phyloP scores from a whole-genome alignment of 2,797 vertebrate species.

The Eospalax fontanierii region DNA sequence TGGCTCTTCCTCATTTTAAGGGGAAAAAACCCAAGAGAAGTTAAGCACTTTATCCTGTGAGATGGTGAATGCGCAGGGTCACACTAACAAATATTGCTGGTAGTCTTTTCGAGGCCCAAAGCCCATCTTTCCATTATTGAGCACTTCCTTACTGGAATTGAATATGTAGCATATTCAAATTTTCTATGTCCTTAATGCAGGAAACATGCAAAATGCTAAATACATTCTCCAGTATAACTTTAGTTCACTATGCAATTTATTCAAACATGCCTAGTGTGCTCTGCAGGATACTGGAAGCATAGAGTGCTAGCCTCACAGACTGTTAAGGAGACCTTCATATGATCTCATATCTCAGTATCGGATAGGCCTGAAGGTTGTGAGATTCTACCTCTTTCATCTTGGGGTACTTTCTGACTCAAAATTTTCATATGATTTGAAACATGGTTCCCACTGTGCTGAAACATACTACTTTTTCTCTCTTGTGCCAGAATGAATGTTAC shows the following conservation, averaged over 20 bases:
- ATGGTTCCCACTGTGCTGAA: background rate
- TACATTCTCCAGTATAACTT: background rate
- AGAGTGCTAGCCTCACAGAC: background rate
- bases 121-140: background rate
- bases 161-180: background rate
- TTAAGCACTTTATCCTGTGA: background rate
- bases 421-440: background rate
- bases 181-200: background rate
- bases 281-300: background rate
- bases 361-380: background rate
- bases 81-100: background rate
- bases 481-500: background rate
- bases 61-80: background rate
- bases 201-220: background rate
- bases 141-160: background rate
- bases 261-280: background rate
- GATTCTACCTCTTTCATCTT: background rate
- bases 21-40: background rate
- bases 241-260: background rate
- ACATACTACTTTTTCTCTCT: background rate
- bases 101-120: too few species aligned
- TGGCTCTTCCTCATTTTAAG: background rate
- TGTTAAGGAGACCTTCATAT: background rate
- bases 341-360: background rate
- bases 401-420: background rate